These are phyloP conservation scores for Brenthis ino DNA, from an alignment of 2,888 invertebrate species.

Conservation along the genomic window DNA sequence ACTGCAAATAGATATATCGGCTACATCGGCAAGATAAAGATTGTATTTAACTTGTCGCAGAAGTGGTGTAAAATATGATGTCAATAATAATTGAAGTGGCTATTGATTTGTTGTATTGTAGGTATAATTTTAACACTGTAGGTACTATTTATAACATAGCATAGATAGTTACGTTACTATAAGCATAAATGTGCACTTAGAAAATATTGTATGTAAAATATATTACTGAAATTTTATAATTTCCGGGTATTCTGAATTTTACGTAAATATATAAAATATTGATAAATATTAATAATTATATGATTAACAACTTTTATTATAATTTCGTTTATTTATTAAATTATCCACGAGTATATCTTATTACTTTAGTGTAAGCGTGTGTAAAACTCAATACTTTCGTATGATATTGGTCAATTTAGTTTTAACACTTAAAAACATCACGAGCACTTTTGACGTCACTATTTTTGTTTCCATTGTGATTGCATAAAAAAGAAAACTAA, in stretches of 20 bases:
- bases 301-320: no score
- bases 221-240: no score
- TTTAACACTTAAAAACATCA: neutral
- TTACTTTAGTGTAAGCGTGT: no score
- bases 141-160: neutral
- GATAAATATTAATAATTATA: no score
- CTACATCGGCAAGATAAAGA: conserved; percentile 52
- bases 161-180: neutral
- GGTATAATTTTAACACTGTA: neutral
- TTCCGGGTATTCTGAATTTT: no score
- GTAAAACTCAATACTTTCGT: no score
- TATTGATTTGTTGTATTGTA: conserved; percentile 11
- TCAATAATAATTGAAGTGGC: conserved; percentile 13
- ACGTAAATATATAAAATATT: no score
- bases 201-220: no score
- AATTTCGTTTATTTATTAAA: no score
- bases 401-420: no score
- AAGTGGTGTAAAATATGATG: conserved; percentile 3
- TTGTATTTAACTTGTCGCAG: conserved; percentile 37
- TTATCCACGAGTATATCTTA: no score
- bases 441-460: conserved; percentile 8
- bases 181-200: no score
- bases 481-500: conserved; percentile 7
- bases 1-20: conserved; percentile 53
- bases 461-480: neutral